phyloP scores from a whole-genome alignment of 2,888 invertebrate species.

The Callosobruchus maculatus region DNA sequence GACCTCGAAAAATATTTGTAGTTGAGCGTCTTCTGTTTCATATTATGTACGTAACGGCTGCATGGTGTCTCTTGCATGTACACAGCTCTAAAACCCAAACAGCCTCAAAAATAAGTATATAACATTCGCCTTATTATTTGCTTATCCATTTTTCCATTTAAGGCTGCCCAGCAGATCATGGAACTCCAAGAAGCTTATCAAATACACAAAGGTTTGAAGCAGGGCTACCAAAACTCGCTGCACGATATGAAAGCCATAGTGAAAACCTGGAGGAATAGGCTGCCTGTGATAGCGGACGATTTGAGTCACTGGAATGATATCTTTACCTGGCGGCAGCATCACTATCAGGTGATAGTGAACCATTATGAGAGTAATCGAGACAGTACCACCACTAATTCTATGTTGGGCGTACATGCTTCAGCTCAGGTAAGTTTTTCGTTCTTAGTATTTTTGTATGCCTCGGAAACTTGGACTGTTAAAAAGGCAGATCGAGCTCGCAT shows the following conservation, averaged over 20 bases:
- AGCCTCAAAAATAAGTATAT: too few species aligned
- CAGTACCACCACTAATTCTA: slow-evolving; percentile 69
- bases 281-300: slow-evolving; percentile 94
- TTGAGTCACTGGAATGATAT: slow-evolving; percentile 98
- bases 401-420: slow-evolving; percentile 93
- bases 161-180: slow-evolving; percentile 58
- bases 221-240: slow-evolving; percentile 66
- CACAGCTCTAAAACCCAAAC: too few species aligned
- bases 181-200: slow-evolving; percentile 86
- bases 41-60: too few species aligned
- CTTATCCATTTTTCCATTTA: too few species aligned
- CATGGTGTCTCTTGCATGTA: too few species aligned
- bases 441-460: too few species aligned
- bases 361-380: slow-evolving; percentile 47
- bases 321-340: slow-evolving; percentile 96
- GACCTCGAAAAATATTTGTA: too few species aligned
- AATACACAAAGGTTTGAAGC: slow-evolving; percentile 71
- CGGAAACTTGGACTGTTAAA: too few species aligned
- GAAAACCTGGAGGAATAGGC: slow-evolving; percentile 96
- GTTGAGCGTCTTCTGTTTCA: too few species aligned
- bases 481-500: too few species aligned
- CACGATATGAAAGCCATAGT: slow-evolving; percentile 99
- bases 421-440: slow-evolving; percentile 76
- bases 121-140: too few species aligned
- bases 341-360: slow-evolving; percentile 79